A percentile compares a stretch with the other conserved stretches of the same genome.
These are phyloP conservation scores for Sesamia inferens DNA, from an alignment of 2,888 invertebrate species.

Conservation along the genomic window DNA sequence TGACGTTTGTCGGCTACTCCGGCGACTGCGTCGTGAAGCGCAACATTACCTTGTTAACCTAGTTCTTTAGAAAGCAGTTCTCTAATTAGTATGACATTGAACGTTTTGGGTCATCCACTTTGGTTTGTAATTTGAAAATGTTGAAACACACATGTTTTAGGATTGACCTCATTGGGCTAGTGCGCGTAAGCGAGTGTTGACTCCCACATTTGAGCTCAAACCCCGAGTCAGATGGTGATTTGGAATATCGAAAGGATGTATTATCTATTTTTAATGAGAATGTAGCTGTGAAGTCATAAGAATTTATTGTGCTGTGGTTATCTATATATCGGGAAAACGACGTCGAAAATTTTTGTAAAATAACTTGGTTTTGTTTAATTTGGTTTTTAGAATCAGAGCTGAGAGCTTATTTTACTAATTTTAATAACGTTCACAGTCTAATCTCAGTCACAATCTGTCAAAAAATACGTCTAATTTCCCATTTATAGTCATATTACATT, in stretches of 20 bases:
- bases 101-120: conserved; percentile 6
- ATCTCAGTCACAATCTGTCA: too few relatives aligned
- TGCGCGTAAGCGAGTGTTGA: background rate
- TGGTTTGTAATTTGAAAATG: conserved; percentile 2
- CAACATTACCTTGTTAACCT: conserved; percentile 42
- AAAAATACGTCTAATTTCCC: too few relatives aligned
- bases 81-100: conserved; percentile 36
- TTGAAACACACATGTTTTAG: background rate
- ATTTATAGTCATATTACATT: too few relatives aligned
- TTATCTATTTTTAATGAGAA: too few relatives aligned
- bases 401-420: too few relatives aligned
- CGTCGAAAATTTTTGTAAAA: background rate
- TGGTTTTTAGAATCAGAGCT: background rate
- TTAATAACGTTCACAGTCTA: too few relatives aligned
- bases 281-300: too few relatives aligned
- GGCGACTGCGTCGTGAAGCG: conserved; percentile 3
- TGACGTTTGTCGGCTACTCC: conserved; percentile 16
- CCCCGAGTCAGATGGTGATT: background rate
- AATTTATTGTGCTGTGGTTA: background rate
- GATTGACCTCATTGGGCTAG: background rate
- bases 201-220: background rate
- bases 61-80: conserved; percentile 22
- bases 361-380: too few relatives aligned
- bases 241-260: background rate
- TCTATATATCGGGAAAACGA: background rate